Conservation (phyloP, 2,888 invertebrate species). For the Meiosimyza platycephala region DNA sequence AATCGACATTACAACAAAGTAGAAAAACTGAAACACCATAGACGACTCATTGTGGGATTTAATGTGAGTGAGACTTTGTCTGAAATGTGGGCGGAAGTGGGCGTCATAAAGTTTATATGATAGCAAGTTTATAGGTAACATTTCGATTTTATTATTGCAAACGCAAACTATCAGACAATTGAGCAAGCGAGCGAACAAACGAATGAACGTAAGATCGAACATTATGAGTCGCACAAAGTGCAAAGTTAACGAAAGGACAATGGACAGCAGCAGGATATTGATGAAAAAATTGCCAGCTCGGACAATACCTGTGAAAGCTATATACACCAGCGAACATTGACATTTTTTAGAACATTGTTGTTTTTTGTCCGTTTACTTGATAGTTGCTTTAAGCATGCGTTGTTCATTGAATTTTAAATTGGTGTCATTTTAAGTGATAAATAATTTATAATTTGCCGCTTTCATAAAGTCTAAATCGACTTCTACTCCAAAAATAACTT, state of each 20-base stretch:
- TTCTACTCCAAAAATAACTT: too few species aligned
- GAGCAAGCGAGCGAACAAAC: background rate
- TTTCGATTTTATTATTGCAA: constrained; percentile 48
- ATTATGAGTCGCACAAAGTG: too few species aligned
- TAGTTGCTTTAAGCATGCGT: too few species aligned
- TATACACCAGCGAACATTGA: too few species aligned
- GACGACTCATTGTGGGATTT: background rate
- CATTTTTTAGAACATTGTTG: too few species aligned
- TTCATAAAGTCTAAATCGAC: too few species aligned
- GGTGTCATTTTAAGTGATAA: too few species aligned
- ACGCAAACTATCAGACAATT: constrained; percentile 40
- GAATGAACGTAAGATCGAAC: background rate
- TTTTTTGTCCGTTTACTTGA: too few species aligned
- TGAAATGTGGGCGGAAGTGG: background rate
- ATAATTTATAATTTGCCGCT: too few species aligned
- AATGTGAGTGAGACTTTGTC: background rate
- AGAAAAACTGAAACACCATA: background rate
- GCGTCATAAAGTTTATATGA: background rate
- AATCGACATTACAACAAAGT: background rate
- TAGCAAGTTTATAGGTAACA: constrained; percentile 25
- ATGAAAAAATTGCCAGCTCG: too few species aligned
- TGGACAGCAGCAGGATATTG: background rate
- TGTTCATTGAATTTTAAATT: too few species aligned
- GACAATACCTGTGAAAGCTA: too few species aligned
- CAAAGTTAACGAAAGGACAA: background rate